Percentiles rank a stretch among this genome's conserved stretches.
Conservation (phyloP, 2,797 vertebrate genomes). For the Neopelma chrysocephalum region DNA sequence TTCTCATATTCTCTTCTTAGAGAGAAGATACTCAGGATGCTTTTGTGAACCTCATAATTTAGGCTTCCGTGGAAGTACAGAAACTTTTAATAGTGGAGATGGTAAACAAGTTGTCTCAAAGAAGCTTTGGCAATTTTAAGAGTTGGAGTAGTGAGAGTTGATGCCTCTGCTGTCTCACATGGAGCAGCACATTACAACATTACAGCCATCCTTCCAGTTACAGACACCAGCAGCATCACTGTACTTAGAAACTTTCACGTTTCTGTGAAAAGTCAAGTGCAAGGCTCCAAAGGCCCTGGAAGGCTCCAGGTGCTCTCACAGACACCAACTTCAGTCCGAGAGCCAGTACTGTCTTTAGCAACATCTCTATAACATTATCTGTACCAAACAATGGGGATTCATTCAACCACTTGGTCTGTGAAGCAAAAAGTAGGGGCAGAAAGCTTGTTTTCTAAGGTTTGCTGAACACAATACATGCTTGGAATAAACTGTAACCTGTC, state of each 20-base stretch:
- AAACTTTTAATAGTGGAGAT: not conserved
- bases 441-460: not conserved
- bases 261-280: not conserved
- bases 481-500: not conserved
- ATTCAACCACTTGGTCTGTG: not conserved
- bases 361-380: not conserved
- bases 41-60: not conserved
- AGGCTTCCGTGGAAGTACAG: not conserved
- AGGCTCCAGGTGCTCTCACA: not conserved
- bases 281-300: not conserved
- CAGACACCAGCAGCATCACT: not conserved
- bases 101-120: not conserved
- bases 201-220: not conserved
- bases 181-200: not conserved
- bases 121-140: not conserved
- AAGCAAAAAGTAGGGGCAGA: not conserved
- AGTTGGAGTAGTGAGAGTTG: not conserved
- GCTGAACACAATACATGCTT: not conserved
- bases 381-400: not conserved
- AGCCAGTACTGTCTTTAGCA: not conserved
- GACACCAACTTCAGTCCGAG: not conserved
- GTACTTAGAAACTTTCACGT: not conserved
- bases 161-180: not conserved
- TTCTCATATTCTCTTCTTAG: not conserved
- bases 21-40: not conserved